Evolutionary conservation across 2,888 invertebrate genomes (phyloP).

Genomic region (Lycia hirtaria): DNA sequence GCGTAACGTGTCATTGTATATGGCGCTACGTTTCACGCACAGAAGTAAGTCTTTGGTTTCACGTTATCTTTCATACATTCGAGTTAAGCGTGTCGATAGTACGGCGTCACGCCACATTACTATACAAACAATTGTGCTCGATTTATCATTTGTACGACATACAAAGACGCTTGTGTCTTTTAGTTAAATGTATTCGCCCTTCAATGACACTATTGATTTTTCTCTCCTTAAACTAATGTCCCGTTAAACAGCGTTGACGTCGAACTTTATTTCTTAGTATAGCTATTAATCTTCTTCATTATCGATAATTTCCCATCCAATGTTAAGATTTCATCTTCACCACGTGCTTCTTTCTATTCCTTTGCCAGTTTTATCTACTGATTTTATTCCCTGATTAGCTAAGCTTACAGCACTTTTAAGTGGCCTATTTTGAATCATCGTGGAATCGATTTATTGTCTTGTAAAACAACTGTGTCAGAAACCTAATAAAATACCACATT

Average conservation of each 20-base stretch:
- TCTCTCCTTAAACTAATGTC: slow-evolving; percentile 1
- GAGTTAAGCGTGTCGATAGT: slow-evolving; percentile 26
- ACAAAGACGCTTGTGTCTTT: slow-evolving; percentile 9
- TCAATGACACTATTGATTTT: not conserved
- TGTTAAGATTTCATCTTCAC: no score
- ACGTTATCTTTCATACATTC: slow-evolving; percentile 30
- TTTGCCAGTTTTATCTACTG: no score
- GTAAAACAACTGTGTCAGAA: slow-evolving; percentile 4
- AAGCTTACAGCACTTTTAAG: no score
- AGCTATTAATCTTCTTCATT: no score
- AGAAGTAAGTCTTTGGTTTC: no score
- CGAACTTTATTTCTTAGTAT: not conserved
- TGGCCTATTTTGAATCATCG: no score
- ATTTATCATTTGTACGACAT: slow-evolving; percentile 20
- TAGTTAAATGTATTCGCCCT: slow-evolving; percentile 4
- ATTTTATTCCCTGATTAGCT: no score
- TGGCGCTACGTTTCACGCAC: slow-evolving; percentile 22
- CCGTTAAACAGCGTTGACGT: not conserved
- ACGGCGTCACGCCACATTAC: slow-evolving; percentile 22
- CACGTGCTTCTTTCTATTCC: no score
- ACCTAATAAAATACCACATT: slow-evolving; percentile 4
- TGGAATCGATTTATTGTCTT: not conserved
- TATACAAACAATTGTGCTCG: slow-evolving; percentile 18
- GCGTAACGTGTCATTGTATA: no score
- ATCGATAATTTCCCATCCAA: no score